Percentiles rank a stretch among this genome's conserved stretches.
phyloP scores from a whole-genome alignment of 2,797 vertebrate genomes.

The Bufotes viridis region DNA sequence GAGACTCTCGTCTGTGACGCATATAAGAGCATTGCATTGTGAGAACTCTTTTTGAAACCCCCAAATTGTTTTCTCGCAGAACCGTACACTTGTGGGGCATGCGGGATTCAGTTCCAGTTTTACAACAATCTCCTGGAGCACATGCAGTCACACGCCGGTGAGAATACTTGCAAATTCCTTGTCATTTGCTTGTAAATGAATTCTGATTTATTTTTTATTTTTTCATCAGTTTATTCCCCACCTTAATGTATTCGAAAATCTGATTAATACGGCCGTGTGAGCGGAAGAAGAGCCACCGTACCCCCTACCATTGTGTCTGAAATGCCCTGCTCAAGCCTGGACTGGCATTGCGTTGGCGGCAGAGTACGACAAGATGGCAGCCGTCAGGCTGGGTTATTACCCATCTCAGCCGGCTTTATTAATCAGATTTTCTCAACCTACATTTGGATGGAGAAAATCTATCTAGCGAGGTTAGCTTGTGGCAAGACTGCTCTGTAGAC shows the following conservation, averaged over 20 bases:
- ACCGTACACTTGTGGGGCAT: conserved; percentile 98
- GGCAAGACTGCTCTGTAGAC: background rate
- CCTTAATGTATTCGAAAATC: background rate
- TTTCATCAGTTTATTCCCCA: background rate
- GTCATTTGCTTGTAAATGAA: conserved; percentile 27
- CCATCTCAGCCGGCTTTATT: background rate
- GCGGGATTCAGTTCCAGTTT: conserved; percentile 99
- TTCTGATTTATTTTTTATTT: background rate
- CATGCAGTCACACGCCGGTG: conserved; percentile 99
- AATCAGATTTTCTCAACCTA: background rate
- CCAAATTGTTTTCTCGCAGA: conserved; percentile 82
- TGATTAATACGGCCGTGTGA: background rate
- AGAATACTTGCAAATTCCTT: conserved; percentile 65
- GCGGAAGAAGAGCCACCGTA: background rate
- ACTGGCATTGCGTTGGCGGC: background rate
- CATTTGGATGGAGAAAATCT: background rate
- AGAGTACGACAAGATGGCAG: background rate
- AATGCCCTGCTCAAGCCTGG: background rate
- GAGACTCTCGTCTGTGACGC: conserved; percentile 13
- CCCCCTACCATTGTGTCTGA: background rate
- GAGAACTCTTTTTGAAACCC: conserved; percentile 63
- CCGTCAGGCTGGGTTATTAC: no score
- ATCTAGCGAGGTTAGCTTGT: background rate
- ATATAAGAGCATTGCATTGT: conserved; percentile 19
- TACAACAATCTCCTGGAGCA: conserved; percentile 99